A percentile compares a stretch with the other conserved stretches of the same genome.
Conservation (phyloP, 2,797 vertebrate genomes). For the Anableps anableps region DNA sequence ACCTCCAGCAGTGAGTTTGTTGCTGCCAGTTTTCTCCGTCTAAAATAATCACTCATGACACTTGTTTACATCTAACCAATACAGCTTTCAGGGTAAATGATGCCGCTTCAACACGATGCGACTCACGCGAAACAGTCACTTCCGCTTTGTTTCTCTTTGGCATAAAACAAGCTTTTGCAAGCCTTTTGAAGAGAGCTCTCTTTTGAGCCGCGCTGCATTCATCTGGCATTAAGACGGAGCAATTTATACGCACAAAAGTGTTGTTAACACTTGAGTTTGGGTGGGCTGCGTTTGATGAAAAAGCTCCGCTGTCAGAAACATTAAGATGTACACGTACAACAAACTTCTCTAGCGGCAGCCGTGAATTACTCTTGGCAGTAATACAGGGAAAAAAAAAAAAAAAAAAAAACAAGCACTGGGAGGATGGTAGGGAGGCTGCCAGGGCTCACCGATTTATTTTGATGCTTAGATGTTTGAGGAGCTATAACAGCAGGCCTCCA, state of each 20-base stretch:
- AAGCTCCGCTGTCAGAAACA: constrained; percentile 49
- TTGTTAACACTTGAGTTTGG: constrained; percentile 56
- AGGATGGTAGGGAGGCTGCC: constrained; percentile 12
- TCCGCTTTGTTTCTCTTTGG: constrained; percentile 39
- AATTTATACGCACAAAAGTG: constrained; percentile 39
- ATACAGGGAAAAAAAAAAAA: constrained; percentile 27
- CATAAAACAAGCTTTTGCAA: constrained; percentile 36
- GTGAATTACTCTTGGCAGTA: constrained; percentile 49
- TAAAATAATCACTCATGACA: constrained; percentile 44
- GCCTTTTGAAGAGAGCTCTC: constrained; percentile 39
- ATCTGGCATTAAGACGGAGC: constrained; percentile 50
- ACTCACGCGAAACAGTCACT: constrained; percentile 22
- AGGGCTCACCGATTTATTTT: constrained; percentile 38
- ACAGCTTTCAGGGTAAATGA: constrained; percentile 19
- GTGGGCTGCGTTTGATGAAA: constrained; percentile 49
- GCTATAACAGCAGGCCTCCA: constrained; percentile 43
- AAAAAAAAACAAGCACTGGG: constrained; percentile 30
- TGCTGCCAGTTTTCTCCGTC: constrained; percentile 16
- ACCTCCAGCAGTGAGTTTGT: constrained; percentile 26
- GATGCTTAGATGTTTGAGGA: constrained; percentile 21
- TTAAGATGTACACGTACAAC: constrained; percentile 55
- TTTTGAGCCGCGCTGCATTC: constrained; percentile 36
- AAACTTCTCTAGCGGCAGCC: constrained; percentile 51
- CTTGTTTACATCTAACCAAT: constrained; percentile 40
- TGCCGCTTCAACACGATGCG: constrained; percentile 3